These are phyloP conservation scores for Zalophus californianus DNA, from an alignment of 2,797 vertebrate genomes.

Conservation along the genomic window DNA sequence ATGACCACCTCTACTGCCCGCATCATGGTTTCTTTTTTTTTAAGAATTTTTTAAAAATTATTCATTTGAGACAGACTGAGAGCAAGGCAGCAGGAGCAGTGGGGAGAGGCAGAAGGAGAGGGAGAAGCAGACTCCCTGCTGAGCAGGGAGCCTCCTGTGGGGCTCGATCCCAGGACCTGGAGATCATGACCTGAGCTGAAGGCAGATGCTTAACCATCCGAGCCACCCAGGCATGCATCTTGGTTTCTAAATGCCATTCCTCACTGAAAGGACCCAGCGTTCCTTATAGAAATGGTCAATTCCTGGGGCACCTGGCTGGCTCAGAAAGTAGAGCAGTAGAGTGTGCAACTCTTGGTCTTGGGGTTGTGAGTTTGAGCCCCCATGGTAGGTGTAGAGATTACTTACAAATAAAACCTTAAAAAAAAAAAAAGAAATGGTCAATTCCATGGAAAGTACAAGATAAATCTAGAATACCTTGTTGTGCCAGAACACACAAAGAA, in stretches of 20 bases:
- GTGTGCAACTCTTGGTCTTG: background rate
- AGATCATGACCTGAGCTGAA: too few species aligned
- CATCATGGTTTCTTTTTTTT: background rate
- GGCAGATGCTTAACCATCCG: too few species aligned
- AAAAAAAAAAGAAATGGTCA: background rate
- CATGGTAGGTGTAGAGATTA: background rate
- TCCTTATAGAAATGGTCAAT: background rate
- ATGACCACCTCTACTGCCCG: background rate
- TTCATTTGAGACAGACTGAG: too few species aligned
- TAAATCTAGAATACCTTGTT: background rate
- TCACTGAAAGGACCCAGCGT: background rate
- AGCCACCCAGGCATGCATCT: background rate
- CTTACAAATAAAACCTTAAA: background rate
- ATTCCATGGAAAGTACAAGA: background rate
- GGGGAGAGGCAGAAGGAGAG: too few species aligned
- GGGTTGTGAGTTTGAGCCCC: background rate
- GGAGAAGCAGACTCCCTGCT: too few species aligned
- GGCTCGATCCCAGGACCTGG: too few species aligned
- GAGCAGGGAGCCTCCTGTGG: too few species aligned
- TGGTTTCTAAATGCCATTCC: background rate
- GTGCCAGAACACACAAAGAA: background rate
- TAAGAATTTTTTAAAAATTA: too few species aligned
- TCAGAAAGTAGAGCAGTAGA: background rate
- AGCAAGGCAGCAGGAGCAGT: too few species aligned
- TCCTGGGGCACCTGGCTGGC: background rate